Percentiles rank a stretch among this genome's conserved stretches.
phyloP scores from a whole-genome alignment of 2,113 vertebrate species.

The Bothrops jararaca region DNA sequence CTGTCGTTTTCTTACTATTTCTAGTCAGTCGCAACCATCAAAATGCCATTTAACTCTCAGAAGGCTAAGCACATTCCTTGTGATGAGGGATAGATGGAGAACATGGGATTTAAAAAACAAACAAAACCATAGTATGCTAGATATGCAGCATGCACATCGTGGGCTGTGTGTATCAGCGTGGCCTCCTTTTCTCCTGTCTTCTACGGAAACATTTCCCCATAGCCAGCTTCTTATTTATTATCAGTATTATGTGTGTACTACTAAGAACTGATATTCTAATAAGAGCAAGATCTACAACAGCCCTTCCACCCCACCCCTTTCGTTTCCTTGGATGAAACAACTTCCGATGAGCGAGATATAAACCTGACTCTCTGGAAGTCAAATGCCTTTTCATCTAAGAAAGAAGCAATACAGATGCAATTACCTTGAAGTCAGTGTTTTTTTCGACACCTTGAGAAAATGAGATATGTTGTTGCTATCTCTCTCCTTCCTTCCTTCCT shows the following conservation, averaged over 20 bases:
- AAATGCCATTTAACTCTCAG: background rate
- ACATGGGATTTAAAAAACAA: slow-evolving; percentile 12
- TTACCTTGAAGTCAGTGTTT: background rate
- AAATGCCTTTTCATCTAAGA: no score
- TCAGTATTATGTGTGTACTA: background rate
- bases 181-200: background rate
- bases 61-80: background rate
- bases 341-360: background rate
- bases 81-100: background rate
- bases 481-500: background rate
- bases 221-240: background rate
- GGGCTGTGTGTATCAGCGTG: background rate
- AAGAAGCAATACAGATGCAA: accelerated
- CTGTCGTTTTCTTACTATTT: background rate
- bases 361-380: background rate
- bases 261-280: background rate
- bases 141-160: background rate
- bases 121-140: background rate
- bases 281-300: background rate
- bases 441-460: background rate
- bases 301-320: background rate
- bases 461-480: background rate
- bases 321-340: background rate
- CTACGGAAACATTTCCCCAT: background rate
- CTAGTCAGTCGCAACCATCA: background rate